Base-by-base conservation (phyloP, 2,113 vertebrate genomes). In the Chroicocephalus ridibundus region DNA sequence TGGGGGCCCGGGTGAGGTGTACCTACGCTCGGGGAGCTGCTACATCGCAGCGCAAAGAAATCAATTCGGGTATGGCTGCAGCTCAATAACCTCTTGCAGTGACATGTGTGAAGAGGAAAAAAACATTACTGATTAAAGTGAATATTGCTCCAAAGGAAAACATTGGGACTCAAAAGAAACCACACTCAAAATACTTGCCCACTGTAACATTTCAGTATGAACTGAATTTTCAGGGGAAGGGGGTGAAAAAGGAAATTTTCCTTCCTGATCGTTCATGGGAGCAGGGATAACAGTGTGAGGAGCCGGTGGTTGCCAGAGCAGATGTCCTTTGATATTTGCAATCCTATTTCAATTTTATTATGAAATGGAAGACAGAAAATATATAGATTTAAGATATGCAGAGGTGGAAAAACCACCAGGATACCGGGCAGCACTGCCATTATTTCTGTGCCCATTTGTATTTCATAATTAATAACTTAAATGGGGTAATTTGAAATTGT, bases 401-500 rank as follows among this genome's bases (percentile, higher is more conserved):
- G 92, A 72, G 91, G 75, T 71, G 71, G 90, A 86, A 83, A 93
- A 92, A 47, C 55, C 77, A 72, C 44, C 78, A 93, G 87, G 87
- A 92, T 83, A 76, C 44, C 51, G 10, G 38, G 74, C 86, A 91
- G 84, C 84, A 19, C 85, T 93, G 95, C 95, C 69, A 34, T 79
- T 82, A 52, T 91, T 96, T 82, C 94, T 78, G 84, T 91, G 82
- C 93, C 60, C 66, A 94, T 95, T 93, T 58, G 61, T 92, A 86
- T 94, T 97, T 92, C 96, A 90, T 95, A 97, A 98, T 98, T 98
- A 98, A 97, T 94, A 97, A 94, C 96, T 95, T 96, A 97, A 97
- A 98, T 97, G 90, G 88, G 86, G 96, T 98, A 97, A 98, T 98
- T 97, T 97, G 71, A 97, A 97, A 97, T 97, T 95, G 97, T 88